phyloP scores from a whole-genome alignment of 2,113 vertebrate species.

The Pandion haliaetus region DNA sequence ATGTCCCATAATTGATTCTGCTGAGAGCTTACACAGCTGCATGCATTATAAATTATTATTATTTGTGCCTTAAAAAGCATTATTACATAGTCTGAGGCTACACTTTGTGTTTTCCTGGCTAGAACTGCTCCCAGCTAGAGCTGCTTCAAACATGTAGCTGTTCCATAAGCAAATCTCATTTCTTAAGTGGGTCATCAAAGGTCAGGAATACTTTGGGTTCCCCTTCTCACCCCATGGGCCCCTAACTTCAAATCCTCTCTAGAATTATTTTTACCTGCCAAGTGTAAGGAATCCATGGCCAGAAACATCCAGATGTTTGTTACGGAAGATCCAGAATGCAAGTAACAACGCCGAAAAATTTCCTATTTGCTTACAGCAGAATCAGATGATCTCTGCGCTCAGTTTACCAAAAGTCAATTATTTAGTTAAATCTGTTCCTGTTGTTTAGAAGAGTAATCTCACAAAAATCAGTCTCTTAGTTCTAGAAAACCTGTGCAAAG shows the following conservation, averaged over 20 bases:
- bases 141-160: background rate
- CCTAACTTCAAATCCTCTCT: background rate
- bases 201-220: background rate
- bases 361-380: background rate
- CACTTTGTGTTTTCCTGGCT: background rate
- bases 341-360: background rate
- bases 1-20: slow-evolving; percentile 17
- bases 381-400: background rate
- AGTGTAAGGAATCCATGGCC: background rate
- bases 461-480: background rate
- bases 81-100: background rate
- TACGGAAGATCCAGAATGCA: background rate
- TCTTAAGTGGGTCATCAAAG: background rate
- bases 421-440: background rate
- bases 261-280: background rate
- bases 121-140: background rate
- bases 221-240: background rate
- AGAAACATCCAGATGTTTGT: background rate
- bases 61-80: slow-evolving; percentile 25
- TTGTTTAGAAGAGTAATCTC: background rate
- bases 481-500: background rate
- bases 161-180: background rate
- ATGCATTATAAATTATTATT: slow-evolving; percentile 25
- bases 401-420: background rate
- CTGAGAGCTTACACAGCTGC: slow-evolving; percentile 48